Evolutionary conservation across 2,888 invertebrate species (phyloP).

Genomic region (Rhorus exstirpatorius): DNA sequence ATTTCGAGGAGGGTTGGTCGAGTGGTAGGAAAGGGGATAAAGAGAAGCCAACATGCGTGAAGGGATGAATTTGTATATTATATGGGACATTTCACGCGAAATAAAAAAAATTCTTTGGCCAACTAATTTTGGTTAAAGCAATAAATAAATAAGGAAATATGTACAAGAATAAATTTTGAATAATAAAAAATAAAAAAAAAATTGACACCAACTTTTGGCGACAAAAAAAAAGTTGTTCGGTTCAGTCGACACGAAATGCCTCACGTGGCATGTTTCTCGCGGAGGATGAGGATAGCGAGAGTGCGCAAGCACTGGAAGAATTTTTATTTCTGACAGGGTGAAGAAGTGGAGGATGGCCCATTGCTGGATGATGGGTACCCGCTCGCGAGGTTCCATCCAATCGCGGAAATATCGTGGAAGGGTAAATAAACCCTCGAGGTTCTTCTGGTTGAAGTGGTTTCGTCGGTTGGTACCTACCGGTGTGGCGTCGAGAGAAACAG

Average conservation of each 20-base stretch:
- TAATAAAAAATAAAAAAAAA: too few relatives aligned
- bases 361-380: neutral
- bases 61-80: slow-evolving; percentile 54
- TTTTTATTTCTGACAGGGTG: slow-evolving; percentile 56
- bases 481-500: slow-evolving; percentile 43
- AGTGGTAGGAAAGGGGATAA: slow-evolving; percentile 25
- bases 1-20: slow-evolving; percentile 47
- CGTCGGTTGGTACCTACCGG: slow-evolving; percentile 45
- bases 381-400: slow-evolving; percentile 59
- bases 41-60: slow-evolving; percentile 22
- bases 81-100: neutral
- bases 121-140: neutral
- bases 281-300: slow-evolving; percentile 38
- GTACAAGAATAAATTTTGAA: too few relatives aligned
- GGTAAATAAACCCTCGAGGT: slow-evolving; percentile 68
- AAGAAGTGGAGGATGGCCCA: slow-evolving; percentile 22
- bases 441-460: slow-evolving; percentile 65
- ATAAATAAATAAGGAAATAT: too few relatives aligned
- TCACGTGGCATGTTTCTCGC: neutral
- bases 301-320: slow-evolving; percentile 60
- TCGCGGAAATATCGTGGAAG: slow-evolving; percentile 63
- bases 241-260: neutral
- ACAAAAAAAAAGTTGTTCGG: too few relatives aligned
- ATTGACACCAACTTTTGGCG: too few relatives aligned
- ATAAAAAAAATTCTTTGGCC: neutral